These are phyloP conservation scores for Etheostoma cragini DNA, from an alignment of 2,113 vertebrate species.

Conservation along the genomic window DNA sequence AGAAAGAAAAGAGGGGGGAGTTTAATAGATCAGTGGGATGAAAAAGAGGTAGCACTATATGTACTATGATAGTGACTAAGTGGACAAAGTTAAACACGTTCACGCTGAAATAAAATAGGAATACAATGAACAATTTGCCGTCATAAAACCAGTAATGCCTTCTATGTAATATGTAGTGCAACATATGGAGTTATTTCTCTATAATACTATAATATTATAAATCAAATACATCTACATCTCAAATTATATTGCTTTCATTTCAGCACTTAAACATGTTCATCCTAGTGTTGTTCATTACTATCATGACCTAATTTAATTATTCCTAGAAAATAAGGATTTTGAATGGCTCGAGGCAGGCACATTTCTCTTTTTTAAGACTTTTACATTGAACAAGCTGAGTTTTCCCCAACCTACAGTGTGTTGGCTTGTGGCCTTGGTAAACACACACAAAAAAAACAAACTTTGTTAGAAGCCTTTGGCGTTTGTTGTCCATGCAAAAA, in stretches of 20 bases:
- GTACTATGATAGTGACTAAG: not conserved
- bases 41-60: not conserved
- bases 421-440: not conserved
- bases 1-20: not conserved
- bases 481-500: too few relatives aligned
- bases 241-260: not conserved
- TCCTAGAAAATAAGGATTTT: not conserved
- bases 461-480: too few relatives aligned
- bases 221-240: slow-evolving; percentile 1
- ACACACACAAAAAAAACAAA: too few relatives aligned
- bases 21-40: slow-evolving; percentile 22
- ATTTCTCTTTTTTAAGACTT: not conserved
- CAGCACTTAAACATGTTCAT: not conserved
- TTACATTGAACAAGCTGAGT: not conserved
- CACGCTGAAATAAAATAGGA: not conserved
- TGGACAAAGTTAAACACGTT: slow-evolving; percentile 4
- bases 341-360: not conserved
- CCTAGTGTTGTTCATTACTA: not conserved
- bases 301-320: not conserved
- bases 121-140: not conserved
- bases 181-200: too few relatives aligned
- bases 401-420: not conserved
- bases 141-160: not conserved
- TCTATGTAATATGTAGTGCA: not conserved
- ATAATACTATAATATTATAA: not conserved